These are phyloP conservation scores for Ernsta delagoae DNA, from an alignment of 2,888 invertebrate genomes.

Conservation along the genomic window DNA sequence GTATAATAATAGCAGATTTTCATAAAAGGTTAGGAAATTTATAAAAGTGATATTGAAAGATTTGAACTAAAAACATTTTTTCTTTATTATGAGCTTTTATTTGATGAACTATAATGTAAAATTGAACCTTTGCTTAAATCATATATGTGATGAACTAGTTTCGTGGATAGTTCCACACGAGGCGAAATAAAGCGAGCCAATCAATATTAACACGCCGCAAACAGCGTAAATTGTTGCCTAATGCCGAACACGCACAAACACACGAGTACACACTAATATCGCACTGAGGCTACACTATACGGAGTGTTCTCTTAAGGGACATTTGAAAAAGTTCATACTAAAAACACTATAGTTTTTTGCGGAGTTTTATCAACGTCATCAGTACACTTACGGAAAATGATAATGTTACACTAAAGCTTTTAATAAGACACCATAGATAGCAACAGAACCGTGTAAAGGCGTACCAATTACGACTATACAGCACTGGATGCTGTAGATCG, in stretches of 20 bases:
- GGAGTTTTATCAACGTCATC: background rate
- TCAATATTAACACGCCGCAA: slow-evolving; percentile 85
- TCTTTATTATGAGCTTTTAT: too few species aligned
- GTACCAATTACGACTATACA: slow-evolving; percentile 35
- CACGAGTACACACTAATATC: slow-evolving; percentile 54
- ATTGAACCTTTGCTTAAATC: too few species aligned
- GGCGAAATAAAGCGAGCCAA: slow-evolving; percentile 85
- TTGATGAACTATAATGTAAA: too few species aligned
- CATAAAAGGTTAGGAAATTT: too few species aligned
- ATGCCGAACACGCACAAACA: slow-evolving; percentile 69
- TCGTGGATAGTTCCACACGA: slow-evolving; percentile 77
- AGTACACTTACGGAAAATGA: background rate
- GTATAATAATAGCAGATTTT: too few species aligned
- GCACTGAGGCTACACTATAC: slow-evolving; percentile 60
- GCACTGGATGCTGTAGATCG: slow-evolving; percentile 27
- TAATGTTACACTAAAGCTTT: slow-evolving; percentile 17
- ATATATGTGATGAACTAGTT: slow-evolving; percentile 58
- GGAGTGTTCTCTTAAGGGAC: slow-evolving; percentile 59
- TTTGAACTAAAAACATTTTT: too few species aligned
- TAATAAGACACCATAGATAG: slow-evolving; percentile 16
- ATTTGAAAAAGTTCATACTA: background rate
- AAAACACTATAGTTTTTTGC: too few species aligned
- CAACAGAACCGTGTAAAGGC: slow-evolving; percentile 22
- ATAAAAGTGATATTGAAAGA: too few species aligned
- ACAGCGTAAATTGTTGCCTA: slow-evolving; percentile 85